Conservation (phyloP, 2,113 vertebrate genomes). For the Nansenia antarctica region DNA sequence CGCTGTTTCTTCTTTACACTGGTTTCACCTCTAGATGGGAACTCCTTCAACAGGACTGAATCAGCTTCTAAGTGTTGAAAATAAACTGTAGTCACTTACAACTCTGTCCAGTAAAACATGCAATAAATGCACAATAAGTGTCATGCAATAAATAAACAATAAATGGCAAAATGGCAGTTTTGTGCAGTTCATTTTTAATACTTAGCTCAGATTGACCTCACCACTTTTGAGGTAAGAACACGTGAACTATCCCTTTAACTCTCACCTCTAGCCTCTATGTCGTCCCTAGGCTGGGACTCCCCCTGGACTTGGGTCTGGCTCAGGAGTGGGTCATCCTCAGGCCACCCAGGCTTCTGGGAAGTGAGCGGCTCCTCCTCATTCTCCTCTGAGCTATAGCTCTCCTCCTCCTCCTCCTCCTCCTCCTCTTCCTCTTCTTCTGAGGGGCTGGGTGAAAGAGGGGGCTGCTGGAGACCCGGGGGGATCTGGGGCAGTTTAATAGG, state of each 20-base stretch:
- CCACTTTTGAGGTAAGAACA: neutral
- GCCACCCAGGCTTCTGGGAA: conserved; percentile 39
- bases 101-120: neutral
- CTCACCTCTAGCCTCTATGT: conserved; percentile 53
- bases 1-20: conserved; percentile 47
- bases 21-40: conserved; percentile 14
- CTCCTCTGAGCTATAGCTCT: conserved; percentile 59
- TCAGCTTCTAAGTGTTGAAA: conserved; percentile 15
- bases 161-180: no score
- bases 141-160: no score
- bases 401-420: conserved; percentile 44
- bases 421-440: conserved; percentile 56
- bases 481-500: conserved; percentile 66
- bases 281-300: conserved; percentile 13
- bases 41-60: conserved; percentile 18
- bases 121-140: no score
- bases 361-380: conserved; percentile 30
- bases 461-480: conserved; percentile 63
- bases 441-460: conserved; percentile 34
- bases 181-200: no score
- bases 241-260: neutral
- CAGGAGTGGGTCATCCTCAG: conserved; percentile 12
- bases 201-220: neutral
- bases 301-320: conserved; percentile 40
- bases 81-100: conserved; percentile 1